A percentile compares a stretch with the other conserved stretches of the same genome.
phyloP scores from a whole-genome alignment of 1,140 invertebrate species.

The Philopotamus ludificatus region DNA sequence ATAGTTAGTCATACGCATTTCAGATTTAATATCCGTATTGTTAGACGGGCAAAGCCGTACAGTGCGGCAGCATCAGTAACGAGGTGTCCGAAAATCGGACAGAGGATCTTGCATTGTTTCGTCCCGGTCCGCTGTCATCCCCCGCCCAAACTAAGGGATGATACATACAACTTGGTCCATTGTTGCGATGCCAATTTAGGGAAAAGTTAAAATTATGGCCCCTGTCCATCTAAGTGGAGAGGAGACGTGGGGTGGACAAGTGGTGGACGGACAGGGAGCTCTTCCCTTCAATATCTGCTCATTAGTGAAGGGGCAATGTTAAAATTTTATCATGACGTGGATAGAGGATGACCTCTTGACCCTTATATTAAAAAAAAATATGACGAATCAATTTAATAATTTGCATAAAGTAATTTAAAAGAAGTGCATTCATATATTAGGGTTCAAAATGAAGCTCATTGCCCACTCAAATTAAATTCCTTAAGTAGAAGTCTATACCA shows the following conservation, averaged over 20 bases:
- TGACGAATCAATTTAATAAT: too few relatives aligned
- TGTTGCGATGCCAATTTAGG: conserved; percentile 38
- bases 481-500: too few relatives aligned
- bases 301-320: too few relatives aligned
- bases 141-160: background rate
- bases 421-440: too few relatives aligned
- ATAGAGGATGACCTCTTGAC: too few relatives aligned
- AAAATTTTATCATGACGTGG: too few relatives aligned
- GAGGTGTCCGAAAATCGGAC: conserved; percentile 27
- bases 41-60: background rate
- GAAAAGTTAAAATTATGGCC: conserved; percentile 38
- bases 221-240: conserved; percentile 30
- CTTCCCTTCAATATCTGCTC: too few relatives aligned
- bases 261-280: too few relatives aligned
- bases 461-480: too few relatives aligned
- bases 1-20: conserved; percentile 39
- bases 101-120: conserved; percentile 30
- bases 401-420: too few relatives aligned
- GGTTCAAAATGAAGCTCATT: too few relatives aligned
- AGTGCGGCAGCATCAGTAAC: conserved; percentile 1
- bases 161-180: conserved; percentile 14
- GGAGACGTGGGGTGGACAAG: conserved; percentile 12
- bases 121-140: conserved; percentile 1
- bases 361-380: too few relatives aligned
- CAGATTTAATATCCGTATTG: conserved; percentile 30